Percentiles rank a stretch among this genome's conserved stretches.
phyloP scores from a whole-genome alignment of 2,797 vertebrate species.

The Megaceryle alcyon region DNA sequence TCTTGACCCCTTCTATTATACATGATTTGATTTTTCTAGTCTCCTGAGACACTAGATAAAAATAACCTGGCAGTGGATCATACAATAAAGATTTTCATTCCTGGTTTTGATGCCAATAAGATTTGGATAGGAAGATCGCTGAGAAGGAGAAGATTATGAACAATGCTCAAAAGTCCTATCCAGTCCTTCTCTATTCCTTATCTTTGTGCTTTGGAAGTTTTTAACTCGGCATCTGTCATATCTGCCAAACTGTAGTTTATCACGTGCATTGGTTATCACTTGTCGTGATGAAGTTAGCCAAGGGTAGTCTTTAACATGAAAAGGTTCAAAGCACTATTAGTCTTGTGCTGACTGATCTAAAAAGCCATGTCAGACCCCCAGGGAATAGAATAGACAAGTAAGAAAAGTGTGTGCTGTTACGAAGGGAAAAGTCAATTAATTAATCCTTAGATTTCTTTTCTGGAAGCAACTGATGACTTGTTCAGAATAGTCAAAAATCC shows the following conservation, averaged over 20 bases:
- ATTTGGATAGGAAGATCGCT: background rate
- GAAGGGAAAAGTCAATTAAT: background rate
- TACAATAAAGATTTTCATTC: background rate
- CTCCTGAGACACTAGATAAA: background rate
- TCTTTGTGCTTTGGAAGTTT: background rate
- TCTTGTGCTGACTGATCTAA: background rate
- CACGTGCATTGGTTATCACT: background rate
- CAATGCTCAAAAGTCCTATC: background rate
- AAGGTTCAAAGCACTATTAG: background rate
- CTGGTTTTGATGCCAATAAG: background rate
- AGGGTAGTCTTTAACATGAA: background rate
- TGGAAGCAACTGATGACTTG: background rate
- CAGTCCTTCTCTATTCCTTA: background rate
- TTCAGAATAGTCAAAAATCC: background rate
- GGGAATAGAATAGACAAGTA: background rate
- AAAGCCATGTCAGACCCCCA: background rate
- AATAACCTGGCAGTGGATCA: background rate
- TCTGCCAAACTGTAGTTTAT: background rate
- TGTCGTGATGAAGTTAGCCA: background rate
- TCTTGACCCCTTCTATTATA: background rate
- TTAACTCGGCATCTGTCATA: background rate
- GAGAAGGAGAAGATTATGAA: background rate
- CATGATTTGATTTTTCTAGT: background rate
- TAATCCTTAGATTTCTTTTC: background rate
- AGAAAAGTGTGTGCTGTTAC: background rate